Percentiles rank a stretch among this genome's conserved stretches.
phyloP scores from a whole-genome alignment of 2,113 vertebrate species.

The Manacus vitellinus region DNA sequence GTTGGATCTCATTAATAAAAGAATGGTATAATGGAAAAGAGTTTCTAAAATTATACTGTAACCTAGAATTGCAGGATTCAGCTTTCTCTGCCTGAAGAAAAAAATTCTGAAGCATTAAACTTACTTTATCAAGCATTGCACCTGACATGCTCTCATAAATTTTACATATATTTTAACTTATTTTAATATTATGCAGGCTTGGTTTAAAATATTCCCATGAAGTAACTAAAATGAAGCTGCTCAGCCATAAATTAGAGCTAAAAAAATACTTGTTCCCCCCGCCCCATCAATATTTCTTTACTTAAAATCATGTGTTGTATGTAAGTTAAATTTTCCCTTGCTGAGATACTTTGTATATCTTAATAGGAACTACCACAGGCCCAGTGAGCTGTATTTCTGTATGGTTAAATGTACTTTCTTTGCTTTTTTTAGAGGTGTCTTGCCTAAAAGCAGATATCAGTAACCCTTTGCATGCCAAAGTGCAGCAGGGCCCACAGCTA shows the following conservation, averaged over 20 bases:
- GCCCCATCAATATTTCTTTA: conserved; percentile 28
- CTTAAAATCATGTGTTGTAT: conserved; percentile 46
- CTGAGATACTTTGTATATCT: conserved; percentile 15
- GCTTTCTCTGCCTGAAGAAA: conserved; percentile 76
- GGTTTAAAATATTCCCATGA: conserved; percentile 71
- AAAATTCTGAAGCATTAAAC: conserved; percentile 77
- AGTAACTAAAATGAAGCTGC: conserved; percentile 69
- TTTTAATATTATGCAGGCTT: conserved; percentile 76
- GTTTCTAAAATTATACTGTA: conserved; percentile 79
- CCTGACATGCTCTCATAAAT: conserved; percentile 80
- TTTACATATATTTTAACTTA: conserved; percentile 80
- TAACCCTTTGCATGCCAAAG: background rate
- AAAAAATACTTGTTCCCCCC: conserved; percentile 27
- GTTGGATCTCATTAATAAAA: conserved; percentile 81
- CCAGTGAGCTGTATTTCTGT: background rate
- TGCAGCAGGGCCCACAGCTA: background rate
- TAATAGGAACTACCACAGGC: background rate
- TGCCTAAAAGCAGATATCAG: background rate
- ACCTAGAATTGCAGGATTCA: conserved; percentile 73
- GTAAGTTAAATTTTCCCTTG: conserved; percentile 15
- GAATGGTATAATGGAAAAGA: conserved; percentile 77
- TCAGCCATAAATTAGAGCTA: conserved; percentile 67
- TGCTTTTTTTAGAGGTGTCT: background rate
- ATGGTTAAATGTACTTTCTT: background rate
- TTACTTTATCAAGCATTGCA: conserved; percentile 81